Base-by-base conservation (phyloP, 2,797 vertebrate genomes). In the Acanthurus leucopareius region DNA sequence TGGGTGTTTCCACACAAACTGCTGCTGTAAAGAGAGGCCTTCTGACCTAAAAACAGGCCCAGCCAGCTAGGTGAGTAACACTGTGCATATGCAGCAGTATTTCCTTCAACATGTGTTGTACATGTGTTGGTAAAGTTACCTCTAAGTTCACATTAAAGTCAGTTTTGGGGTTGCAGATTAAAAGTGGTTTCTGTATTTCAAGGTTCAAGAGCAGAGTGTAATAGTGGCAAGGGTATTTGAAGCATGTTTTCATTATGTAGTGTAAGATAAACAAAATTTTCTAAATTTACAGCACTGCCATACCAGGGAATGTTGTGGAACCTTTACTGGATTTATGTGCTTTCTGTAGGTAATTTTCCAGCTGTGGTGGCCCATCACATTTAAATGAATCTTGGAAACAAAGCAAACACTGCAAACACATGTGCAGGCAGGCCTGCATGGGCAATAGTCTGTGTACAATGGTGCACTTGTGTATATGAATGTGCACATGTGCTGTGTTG, bases 401-500 rank as follows among this genome's bases (percentile, higher is more conserved):
- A 85, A 84, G 77, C 79, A 65, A 88, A 79, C 49, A 25, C 78
- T 75, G 73, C 61, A 80, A 80, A 83, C 82, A 68, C 73, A 84
- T 82, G 80, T 82, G 74, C 60, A 51, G 70, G 80, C 62, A 77
- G 59, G 66, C 71, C 48, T 79, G 73, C 74, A 68, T 20, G 60
- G 66, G 38, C 22, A 69, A 45, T 66, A 53, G 80, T 51, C 69
- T 42, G 45, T 73, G 66, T 73, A 93, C 89, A 94, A 93, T 91
- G 89, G 89, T 22, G 85, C 83, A 47, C 88, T 89, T 94, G 90
- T 91, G 86, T 79, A 82, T 79, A 71, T 79, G 86, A 87, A 75
- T 85, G 86, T 86, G 91, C 77, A 79, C 88, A 89, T 90, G 90
- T 86, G 85, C 72, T 22, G 69, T 84, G 80, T 84, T 93, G 91